Evolutionary conservation across 2,888 invertebrate species (phyloP), one percentile per base, ranked within the genome.

Genomic region (Salpingus planirostris): DNA sequence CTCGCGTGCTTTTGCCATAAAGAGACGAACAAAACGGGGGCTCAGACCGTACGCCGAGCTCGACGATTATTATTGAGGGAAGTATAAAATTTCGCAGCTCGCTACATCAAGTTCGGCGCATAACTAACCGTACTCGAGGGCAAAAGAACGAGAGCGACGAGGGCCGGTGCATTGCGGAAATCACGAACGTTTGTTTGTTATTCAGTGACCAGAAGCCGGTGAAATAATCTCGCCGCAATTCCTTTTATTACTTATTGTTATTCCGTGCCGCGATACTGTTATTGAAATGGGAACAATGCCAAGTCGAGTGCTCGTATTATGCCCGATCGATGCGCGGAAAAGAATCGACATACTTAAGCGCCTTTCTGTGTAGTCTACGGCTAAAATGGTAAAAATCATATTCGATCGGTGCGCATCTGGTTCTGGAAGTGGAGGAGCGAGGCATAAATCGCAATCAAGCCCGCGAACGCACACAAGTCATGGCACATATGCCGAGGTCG

Each of bases 381-480:
- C n/a, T n/a, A n/a, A n/a, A n/a, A n/a, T n/a, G n/a, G n/a, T n/a
- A n/a, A n/a, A n/a, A n/a, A n/a, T n/a, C n/a, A n/a, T n/a, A n/a
- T n/a, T n/a, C n/a, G n/a, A n/a, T n/a, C n/a, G n/a, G n/a, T n/a
- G n/a, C n/a, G n/a, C n/a, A n/a, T n/a, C n/a, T n/a, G n/a, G n/a
- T n/a, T n/a, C n/a, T n/a, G n/a, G n/a, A n/a, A n/a, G n/a, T n/a
- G n/a, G n/a, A n/a, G n/a, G n/a, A n/a, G n/a, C n/a, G n/a, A 46
- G 47, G 40, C 46, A 52, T 52, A 52, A 52, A 52, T 52, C 43
- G 50, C 50, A 52, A 52, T 52, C 51, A 52, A 44, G 46, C 26
- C 49, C 46, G 42, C 46, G 42, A 40, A 42, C 38, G 33, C 42
- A 43, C 44, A 39, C 40, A 38, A 48, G 40, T 48, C 50, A 44